phyloP scores from a whole-genome alignment of 2,113 vertebrate genomes.

The Pterocles orientalis region DNA sequence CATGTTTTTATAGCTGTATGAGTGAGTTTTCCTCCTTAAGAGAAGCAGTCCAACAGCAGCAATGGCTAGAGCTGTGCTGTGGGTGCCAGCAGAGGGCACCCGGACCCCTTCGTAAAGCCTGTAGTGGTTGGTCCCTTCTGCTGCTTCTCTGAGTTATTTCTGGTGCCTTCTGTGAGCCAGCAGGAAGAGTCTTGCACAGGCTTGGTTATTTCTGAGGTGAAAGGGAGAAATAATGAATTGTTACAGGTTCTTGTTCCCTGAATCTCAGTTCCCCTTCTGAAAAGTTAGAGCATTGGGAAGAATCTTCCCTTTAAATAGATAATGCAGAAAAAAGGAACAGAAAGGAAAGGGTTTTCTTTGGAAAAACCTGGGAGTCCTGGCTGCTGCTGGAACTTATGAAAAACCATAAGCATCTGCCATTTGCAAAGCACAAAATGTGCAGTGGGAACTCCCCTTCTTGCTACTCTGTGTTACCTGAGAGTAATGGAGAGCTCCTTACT shows the following conservation, averaged over 20 bases:
- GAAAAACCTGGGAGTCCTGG: neutral
- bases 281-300: neutral
- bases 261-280: neutral
- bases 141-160: neutral
- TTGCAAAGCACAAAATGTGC: neutral
- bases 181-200: neutral
- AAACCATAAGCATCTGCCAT: neutral
- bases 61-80: neutral
- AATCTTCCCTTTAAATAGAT: neutral
- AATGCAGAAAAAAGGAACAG: fast-evolving
- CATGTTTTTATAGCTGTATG: neutral
- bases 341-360: neutral
- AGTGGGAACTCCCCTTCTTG: neutral
- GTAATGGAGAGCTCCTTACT: neutral
- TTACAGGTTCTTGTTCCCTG: neutral
- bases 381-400: neutral
- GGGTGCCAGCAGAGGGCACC: neutral
- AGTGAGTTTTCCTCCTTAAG: neutral
- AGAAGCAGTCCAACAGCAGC: no score
- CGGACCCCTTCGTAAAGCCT: neutral
- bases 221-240: neutral
- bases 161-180: neutral
- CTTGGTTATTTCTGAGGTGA: neutral
- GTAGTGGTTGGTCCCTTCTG: neutral
- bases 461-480: no score